Evolutionary conservation across 2,888 invertebrate genomes (phyloP), one percentile per base, ranked within the genome.

Genomic region (Diploptera punctata): DNA sequence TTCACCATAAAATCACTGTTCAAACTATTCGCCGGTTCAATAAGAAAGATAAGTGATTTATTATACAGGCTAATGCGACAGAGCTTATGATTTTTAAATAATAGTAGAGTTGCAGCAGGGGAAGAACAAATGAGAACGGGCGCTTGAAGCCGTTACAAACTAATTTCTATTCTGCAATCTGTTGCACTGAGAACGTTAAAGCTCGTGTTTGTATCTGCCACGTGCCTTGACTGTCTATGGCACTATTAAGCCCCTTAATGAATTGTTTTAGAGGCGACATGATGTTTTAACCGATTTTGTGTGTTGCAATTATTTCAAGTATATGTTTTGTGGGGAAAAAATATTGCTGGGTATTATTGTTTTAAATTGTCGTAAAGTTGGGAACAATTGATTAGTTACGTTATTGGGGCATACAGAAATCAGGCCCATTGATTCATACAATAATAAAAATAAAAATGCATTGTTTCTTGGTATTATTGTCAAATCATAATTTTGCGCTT

Each of bases 131-230:
- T 62, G 43, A 62, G 33, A n/a, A n/a, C 43, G 62, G 19, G 62
- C 33, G 61, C 33, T 33, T 38, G 61, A 26, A 29, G 65, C 67
- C 68, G 67, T 73, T 69, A 69, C 65, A 62, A 54, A 62, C 69
- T 73, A 73, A 73, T 73, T 73, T 61, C 73, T 73, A 67, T 71
- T 61, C 62, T 49, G 62, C 73, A 73, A 73, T 73, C 70, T 73
- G 73, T 68, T 71, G 62, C 52, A 5, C 7, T 49, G 49, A 61
- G 29, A 61, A 61, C 61, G 61, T 61, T 61, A 38, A 43, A n/a
- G n/a, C n/a, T n/a, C n/a, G n/a, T n/a, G n/a, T n/a, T n/a, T n/a
- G n/a, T n/a, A n/a, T n/a, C n/a, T n/a, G 73, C 69, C 70, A 71
- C 75, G 75, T 75, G 75, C 73, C 49, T 49, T 24, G 73, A 67